Evolutionary conservation across 2,113 vertebrate genomes (phyloP), one percentile per base, ranked within the genome.

Genomic region (Chitala chitala): DNA sequence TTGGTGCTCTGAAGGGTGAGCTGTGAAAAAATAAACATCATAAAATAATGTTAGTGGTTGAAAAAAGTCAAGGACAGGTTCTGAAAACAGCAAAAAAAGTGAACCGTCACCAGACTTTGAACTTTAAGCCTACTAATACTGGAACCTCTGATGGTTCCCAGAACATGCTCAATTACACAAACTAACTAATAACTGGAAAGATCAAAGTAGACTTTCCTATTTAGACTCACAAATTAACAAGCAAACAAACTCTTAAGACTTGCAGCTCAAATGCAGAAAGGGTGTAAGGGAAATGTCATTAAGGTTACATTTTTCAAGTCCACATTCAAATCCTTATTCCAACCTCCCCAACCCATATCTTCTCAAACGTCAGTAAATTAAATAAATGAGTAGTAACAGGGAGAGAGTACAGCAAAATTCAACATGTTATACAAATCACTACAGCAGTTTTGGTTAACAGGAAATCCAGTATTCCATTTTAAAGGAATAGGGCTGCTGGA

Each of bases 1-100:
- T 96, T 95, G 89, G 95, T 94, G 82, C 96, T 98, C 89, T 98
- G 96, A 9, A 97, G 88, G 55, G 96, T 99, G 56, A 96, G 91
- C 96, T 98, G 94, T 77, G 87, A 90, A 77, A 89, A 73, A 81
- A 74, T 48, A 79, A 53, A 75, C 38, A 77, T 17, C 59, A 13
- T 36, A 33, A 17, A 24, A 3, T n/a, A 33, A 26, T 69, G 56
- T 53, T 51, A 74, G 72, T 69, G 15, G 42, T 55, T 22, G 5
- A 7, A 55, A 31, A 15, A 20, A 29, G 55, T 17, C 29, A 15
- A 15, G 7, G 59, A 72, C 40, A 78, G 44, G 48, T 72, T 10
- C 33, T 42, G 24, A 31, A 2, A 51, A 36, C 15, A 8, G 24
- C 6, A n/a, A 15, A 10, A 71, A 33, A 15, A 20, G 20, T 40